Evolutionary conservation across 1,140 invertebrate genomes (phyloP).

Genomic region (Microvelia longipes): DNA sequence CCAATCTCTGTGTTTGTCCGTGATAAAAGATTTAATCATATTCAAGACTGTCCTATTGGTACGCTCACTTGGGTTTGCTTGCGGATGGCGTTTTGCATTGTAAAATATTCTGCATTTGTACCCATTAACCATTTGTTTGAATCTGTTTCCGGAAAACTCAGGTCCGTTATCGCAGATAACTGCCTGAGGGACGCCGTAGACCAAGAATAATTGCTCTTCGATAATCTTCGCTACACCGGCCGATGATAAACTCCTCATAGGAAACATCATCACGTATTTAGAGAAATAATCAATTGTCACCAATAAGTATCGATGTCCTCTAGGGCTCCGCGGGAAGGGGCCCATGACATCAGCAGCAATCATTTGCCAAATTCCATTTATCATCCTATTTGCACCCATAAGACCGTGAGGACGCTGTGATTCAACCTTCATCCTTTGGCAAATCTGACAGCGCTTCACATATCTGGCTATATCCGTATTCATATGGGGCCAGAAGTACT

Average conservation of each 20-base stretch:
- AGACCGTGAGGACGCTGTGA: constrained; percentile 22
- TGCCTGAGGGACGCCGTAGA: background rate
- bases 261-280: background rate
- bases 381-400: constrained; percentile 23
- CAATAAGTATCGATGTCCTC: constrained; percentile 27
- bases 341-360: constrained; percentile 30
- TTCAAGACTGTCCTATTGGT: background rate
- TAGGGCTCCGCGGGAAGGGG: constrained; percentile 26
- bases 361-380: constrained; percentile 24
- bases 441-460: constrained; percentile 20
- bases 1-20: background rate
- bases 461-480: constrained; percentile 18
- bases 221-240: background rate
- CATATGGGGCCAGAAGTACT: constrained; percentile 22
- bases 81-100: background rate
- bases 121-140: background rate
- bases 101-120: background rate
- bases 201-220: background rate
- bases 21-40: background rate
- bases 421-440: constrained; percentile 24
- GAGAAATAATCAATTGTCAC: constrained; percentile 15
- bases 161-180: background rate
- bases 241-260: background rate
- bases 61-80: background rate
- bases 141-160: background rate